Percentiles rank a stretch among this genome's conserved stretches.
These are phyloP conservation scores for Dolichallabes microphthalmus DNA, from an alignment of 2,113 vertebrate genomes.

Conservation along the genomic window DNA sequence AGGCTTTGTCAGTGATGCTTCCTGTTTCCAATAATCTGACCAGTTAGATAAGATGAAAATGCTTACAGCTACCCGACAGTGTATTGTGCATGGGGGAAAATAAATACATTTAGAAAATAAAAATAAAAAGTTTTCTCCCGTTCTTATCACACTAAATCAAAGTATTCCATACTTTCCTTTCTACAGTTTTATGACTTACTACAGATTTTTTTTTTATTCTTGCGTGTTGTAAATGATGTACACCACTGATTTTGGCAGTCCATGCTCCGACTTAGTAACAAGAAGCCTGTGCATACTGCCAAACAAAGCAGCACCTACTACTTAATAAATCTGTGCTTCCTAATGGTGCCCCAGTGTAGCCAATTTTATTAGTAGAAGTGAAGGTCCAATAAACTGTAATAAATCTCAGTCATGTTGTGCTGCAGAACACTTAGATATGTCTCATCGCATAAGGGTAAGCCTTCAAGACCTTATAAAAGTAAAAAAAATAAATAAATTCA, in stretches of 20 bases:
- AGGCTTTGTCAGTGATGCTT: background rate
- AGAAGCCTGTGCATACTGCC: constrained; percentile 8
- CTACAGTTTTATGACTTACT: background rate
- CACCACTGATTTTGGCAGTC: background rate
- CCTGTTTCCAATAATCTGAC: background rate
- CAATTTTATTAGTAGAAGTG: constrained; percentile 1
- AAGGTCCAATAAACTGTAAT: constrained; percentile 26
- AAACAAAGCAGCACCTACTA: background rate
- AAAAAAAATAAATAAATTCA: background rate
- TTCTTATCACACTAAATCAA: background rate
- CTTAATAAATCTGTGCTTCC: constrained; percentile 26
- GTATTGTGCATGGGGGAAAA: too few species aligned
- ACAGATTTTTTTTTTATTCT: constrained; percentile 1
- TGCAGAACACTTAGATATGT: constrained; percentile 31
- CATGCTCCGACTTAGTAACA: background rate
- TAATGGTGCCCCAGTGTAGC: constrained; percentile 16
- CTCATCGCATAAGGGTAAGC: background rate
- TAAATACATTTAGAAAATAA: too few species aligned
- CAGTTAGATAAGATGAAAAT: background rate
- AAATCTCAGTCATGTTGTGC: constrained; percentile 2
- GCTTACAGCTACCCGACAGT: background rate
- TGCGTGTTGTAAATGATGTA: constrained; percentile 11
- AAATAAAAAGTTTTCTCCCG: background rate
- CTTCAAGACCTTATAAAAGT: constrained; percentile 26
- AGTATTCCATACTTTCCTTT: background rate